Base-by-base conservation (phyloP, 2,888 invertebrate genomes). In the Cerastoderma edule region DNA sequence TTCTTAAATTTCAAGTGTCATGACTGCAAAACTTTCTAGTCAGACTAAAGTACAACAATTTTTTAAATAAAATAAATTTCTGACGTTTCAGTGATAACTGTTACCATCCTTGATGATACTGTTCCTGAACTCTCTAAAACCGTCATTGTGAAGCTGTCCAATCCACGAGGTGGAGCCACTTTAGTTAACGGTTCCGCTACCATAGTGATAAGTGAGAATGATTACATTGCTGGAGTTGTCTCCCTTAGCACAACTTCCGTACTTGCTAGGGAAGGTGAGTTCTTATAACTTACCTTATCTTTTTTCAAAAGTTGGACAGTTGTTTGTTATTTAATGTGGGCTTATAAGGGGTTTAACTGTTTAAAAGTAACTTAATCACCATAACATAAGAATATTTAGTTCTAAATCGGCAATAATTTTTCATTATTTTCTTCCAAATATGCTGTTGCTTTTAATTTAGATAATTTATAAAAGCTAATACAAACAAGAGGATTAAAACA, bases 151-250 rank as follows among this genome's bases (percentile, higher is more conserved):
- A 76, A 87, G 57, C 69, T 92, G 35, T 77, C 69, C 6, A 84
- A 89, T 64, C 87, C 90, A 27, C 68, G 72, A 73, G 91, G 91
- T 39, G 92, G 92, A 24, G 90, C 92, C 44, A 84, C 79, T 22
- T 54, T 92, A 22, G 71, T 84, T 35, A 77, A 83, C 69, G 79
- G 83, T 28, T 78, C 67, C 50, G 87, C 91, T 16, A 87, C 84
- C 27, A 78, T 92, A 27, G 73, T 90, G 10, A 89, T 92, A 28
- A 78, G 87, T 69, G 91, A 91, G 64, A 92, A 92, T 83, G 92
- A 92, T 73, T 83, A 90, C 81, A 90, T 92, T n/a, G 92, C 91
- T 16, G 92, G 92, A 32, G 75, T 89, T 2, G 28, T 92, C 8
- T 87, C 87, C 32, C 89, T 92, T 80, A 84, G 83, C 28, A 77